Percentiles rank a stretch among this genome's conserved stretches.
Conservation (phyloP, 2,888 invertebrate species). For the Lasioglossum lativentre region DNA sequence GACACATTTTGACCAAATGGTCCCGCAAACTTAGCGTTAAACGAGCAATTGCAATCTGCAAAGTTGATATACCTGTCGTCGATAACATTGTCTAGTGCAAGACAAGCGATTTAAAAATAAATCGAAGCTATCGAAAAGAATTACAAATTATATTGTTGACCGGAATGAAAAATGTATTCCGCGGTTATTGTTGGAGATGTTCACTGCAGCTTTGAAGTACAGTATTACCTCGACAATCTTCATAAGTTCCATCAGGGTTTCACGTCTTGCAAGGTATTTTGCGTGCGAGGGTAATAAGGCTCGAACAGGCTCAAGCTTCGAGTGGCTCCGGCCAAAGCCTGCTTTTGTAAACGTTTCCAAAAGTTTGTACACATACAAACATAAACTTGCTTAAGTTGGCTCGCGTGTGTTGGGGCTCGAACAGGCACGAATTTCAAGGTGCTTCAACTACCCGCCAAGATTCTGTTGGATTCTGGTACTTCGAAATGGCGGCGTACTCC, state of each 20-base stretch:
- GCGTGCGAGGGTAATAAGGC: neutral
- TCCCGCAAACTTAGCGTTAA: no score
- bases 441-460: neutral
- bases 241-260: neutral
- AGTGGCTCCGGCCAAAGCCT: neutral
- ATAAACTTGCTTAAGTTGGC: neutral
- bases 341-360: slow-evolving; percentile 3
- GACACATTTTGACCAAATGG: no score
- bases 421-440: neutral
- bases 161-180: neutral
- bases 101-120: no score
- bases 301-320: neutral
- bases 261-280: neutral
- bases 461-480: neutral
- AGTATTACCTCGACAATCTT: neutral
- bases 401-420: neutral
- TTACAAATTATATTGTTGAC: neutral
- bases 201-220: neutral
- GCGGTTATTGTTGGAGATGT: neutral
- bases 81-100: no score
- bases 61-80: neutral
- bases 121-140: no score
- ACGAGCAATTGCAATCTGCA: neutral
- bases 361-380: neutral
- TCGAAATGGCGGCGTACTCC: neutral